These are phyloP conservation scores for Thermophis baileyi DNA, from an alignment of 2,113 vertebrate genomes.

Conservation along the genomic window DNA sequence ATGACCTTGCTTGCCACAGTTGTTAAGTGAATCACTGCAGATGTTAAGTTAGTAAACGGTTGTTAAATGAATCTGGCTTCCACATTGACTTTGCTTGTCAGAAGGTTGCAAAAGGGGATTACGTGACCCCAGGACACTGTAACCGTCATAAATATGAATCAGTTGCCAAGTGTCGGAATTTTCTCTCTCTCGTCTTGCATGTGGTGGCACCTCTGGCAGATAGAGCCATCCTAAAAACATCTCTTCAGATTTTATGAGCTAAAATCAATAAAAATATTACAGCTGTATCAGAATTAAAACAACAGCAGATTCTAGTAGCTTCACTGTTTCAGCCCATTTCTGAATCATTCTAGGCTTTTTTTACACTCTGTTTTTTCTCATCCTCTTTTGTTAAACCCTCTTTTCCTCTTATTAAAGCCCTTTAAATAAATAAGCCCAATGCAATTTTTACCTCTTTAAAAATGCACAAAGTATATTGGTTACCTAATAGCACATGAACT, in stretches of 20 bases:
- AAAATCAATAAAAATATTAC: not conserved
- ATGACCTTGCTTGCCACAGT: too few species aligned
- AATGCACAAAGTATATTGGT: not conserved
- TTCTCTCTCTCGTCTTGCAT: not conserved
- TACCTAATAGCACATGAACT: not conserved
- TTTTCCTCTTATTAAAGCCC: not conserved
- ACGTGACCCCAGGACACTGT: too few species aligned
- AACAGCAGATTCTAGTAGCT: not conserved
- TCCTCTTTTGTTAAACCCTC: not conserved
- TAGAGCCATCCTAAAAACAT: not conserved
- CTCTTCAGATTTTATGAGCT: not conserved
- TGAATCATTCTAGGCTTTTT: not conserved
- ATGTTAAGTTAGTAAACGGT: too few species aligned
- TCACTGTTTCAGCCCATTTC: not conserved
- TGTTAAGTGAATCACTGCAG: too few species aligned
- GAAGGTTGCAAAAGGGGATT: too few species aligned
- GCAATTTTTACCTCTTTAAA: not conserved
- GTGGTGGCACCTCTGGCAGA: not conserved
- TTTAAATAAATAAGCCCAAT: not conserved
- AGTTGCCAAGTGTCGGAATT: too few species aligned
- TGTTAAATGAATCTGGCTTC: not conserved
- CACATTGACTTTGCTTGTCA: not conserved
- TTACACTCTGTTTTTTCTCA: not conserved
- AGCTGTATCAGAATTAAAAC: not conserved
- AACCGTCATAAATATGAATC: too few species aligned